Conservation (phyloP, 2,888 invertebrate genomes). For the Pteria penguin region DNA sequence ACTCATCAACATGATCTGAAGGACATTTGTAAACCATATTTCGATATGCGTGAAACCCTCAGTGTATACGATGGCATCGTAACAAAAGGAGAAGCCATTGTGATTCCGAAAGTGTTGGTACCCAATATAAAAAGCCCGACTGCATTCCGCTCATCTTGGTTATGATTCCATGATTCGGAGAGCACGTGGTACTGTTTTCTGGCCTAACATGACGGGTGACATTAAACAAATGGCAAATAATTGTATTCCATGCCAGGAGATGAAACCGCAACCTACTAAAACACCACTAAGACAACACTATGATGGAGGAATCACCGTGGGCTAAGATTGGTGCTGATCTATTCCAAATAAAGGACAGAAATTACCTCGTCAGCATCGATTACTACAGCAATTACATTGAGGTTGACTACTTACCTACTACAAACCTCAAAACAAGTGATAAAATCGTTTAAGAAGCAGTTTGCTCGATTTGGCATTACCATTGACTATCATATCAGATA, state of each 20-base stretch:
- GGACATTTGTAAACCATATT: conserved; percentile 15
- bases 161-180: conserved; percentile 4
- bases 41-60: conserved; percentile 13
- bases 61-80: conserved; percentile 6
- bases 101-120: background rate
- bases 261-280: conserved; percentile 12
- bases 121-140: background rate
- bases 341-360: conserved; percentile 8
- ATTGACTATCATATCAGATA: conserved; percentile 1
- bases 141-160: background rate
- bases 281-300: background rate
- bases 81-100: conserved; percentile 7
- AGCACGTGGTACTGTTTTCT: conserved; percentile 2
- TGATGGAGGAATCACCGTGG: conserved; percentile 15
- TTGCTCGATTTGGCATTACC: conserved; percentile 11
- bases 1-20: background rate
- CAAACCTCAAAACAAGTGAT: background rate
- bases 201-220: conserved; percentile 5
- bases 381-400: conserved; percentile 19
- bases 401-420: background rate
- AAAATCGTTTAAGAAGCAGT: background rate
- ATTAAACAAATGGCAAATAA: conserved; percentile 19
- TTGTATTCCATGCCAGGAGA: conserved; percentile 15
- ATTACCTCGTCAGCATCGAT: conserved; percentile 2
- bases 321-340: conserved; percentile 10